A percentile compares a stretch with the other conserved stretches of the same genome.
phyloP scores from a whole-genome alignment of 2,797 vertebrate genomes.

The Cossypha polioptera region DNA sequence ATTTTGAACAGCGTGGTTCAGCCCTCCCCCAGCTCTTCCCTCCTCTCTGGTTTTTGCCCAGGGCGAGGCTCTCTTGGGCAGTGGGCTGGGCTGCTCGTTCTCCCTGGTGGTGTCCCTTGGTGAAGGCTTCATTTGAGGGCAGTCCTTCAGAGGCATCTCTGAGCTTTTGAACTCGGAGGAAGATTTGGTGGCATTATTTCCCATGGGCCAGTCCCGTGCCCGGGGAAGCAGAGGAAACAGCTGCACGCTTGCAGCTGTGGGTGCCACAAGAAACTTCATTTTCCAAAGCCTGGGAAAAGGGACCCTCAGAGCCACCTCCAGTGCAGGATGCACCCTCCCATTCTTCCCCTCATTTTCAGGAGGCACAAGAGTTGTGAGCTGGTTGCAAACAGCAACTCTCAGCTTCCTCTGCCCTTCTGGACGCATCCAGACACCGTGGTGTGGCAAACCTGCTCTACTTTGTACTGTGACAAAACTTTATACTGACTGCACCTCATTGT shows the following conservation, averaged over 20 bases:
- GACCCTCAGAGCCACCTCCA: background rate
- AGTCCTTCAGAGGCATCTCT: background rate
- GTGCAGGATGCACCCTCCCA: background rate
- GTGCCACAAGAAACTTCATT: background rate
- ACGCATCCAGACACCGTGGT: background rate
- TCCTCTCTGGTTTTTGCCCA: background rate
- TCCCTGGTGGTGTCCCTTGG: background rate
- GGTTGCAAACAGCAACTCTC: background rate
- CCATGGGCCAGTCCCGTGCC: background rate
- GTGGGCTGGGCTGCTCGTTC: background rate
- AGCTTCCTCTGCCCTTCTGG: background rate
- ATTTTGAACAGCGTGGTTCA: background rate
- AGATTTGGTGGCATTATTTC: background rate
- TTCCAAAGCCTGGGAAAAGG: background rate
- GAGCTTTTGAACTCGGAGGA: background rate
- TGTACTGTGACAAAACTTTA: background rate
- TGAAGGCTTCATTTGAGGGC: background rate
- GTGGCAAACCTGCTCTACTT: background rate
- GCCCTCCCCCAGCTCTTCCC: background rate
- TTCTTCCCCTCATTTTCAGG: background rate
- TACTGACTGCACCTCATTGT: background rate
- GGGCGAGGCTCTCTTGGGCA: background rate
- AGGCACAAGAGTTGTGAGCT: background rate
- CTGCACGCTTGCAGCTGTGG: background rate
- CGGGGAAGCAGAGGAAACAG: background rate